phyloP scores from a whole-genome alignment of 2,797 vertebrate species.

The Oryzias dopingdopingensis region DNA sequence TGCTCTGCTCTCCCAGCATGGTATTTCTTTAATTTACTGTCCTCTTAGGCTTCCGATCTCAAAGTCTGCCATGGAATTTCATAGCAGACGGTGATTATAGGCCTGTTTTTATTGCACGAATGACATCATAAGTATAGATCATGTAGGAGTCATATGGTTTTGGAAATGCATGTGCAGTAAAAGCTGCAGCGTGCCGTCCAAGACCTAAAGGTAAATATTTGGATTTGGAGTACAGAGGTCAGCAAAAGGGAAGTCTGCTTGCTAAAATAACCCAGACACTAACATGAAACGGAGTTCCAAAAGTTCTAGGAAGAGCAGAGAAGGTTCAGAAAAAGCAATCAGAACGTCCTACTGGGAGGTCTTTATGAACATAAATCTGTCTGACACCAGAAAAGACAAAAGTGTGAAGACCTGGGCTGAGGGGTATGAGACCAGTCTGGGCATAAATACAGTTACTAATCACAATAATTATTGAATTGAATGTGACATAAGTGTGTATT shows the following conservation, averaged over 20 bases:
- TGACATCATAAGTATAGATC: slow-evolving; percentile 67
- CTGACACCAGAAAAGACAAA: slow-evolving; percentile 55
- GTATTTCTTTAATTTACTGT: slow-evolving; percentile 43
- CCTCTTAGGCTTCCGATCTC: slow-evolving; percentile 36
- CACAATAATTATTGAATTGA: too few relatives aligned
- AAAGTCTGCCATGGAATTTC: slow-evolving; percentile 36
- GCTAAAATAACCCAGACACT: slow-evolving; percentile 8
- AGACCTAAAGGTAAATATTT: slow-evolving; percentile 42
- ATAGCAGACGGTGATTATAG: slow-evolving; percentile 59
- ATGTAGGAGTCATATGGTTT: slow-evolving; percentile 45
- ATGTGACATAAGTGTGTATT: too few relatives aligned
- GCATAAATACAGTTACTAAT: too few relatives aligned
- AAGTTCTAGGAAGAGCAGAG: neutral
- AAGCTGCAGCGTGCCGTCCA: slow-evolving; percentile 50
- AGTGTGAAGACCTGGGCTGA: slow-evolving; percentile 37
- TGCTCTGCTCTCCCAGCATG: slow-evolving; percentile 15
- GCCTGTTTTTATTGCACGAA: slow-evolving; percentile 46
- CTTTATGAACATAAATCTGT: slow-evolving; percentile 50
- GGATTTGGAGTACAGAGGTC: slow-evolving; percentile 40
- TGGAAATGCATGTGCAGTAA: slow-evolving; percentile 35
- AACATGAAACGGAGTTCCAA: neutral
- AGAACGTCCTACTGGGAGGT: slow-evolving; percentile 56
- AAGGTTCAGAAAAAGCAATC: slow-evolving; percentile 8
- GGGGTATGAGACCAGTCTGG: neutral
- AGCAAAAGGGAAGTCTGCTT: slow-evolving; percentile 17